Base-by-base conservation (phyloP, 1,140 invertebrate species). In the Maconellicoccus hirsutus region DNA sequence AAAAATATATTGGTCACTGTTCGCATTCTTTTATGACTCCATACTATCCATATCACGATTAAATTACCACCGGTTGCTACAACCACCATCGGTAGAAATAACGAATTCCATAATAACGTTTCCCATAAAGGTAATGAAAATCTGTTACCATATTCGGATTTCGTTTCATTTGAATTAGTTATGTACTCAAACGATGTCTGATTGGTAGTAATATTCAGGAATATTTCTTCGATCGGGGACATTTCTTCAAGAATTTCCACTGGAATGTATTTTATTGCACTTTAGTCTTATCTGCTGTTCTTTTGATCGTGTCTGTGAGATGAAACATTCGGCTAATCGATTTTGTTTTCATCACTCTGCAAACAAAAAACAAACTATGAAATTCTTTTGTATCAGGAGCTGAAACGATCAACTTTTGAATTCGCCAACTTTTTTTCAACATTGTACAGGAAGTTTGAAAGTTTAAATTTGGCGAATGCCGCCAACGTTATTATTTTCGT, bases 1-100 rank as follows among this genome's bases (percentile, higher is more conserved):
- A 98, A 81, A 79, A 97, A 96, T 78, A 96, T 96, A 81, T 97
- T 98, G 69, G 94, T 97, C 1, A 96, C 93, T 0, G 93, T 96
- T 63, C 94, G 81, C 94, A 97, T 97, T 71, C 92, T 82, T 73
- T 91, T 86, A 81, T 96, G 90, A 16, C 91, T 89, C 42, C 96
- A 78, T 1, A 96, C 93, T 73, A 96, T 96, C 90, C 93, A 96
- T 74, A 98, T 94, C 61, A 97, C 94, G 74, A 96, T 93, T 38
- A 95, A 80, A 79, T 98, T 98, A 0, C 94, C 93, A 29, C 90
- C 87, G 12, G 93, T 91, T n/a, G 94, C 91, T 59, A 96, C 90
- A 71, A 91, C 83, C 12, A 96, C 91, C 89, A 97, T 96, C 0
- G 84, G 84, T 0, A 88, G 86, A 78, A 93, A 96, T 8, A 94